Base-by-base conservation (phyloP, 53 echinoderm and acorn worm species). In the Astropecten irregularis region DNA sequence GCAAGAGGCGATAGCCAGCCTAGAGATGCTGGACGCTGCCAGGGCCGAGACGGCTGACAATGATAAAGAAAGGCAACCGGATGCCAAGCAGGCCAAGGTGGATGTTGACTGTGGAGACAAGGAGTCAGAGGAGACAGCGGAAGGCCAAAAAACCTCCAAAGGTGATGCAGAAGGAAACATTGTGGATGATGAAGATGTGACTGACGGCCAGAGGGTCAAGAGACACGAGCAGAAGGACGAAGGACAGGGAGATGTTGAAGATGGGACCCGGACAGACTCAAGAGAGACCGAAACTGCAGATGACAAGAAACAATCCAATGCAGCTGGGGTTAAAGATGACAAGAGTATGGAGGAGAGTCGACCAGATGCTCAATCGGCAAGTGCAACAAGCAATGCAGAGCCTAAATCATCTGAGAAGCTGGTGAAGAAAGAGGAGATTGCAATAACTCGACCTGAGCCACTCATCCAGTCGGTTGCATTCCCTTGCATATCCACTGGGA, bases 401-500 rank as follows among this genome's bases (percentile, higher is more conserved):
- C 4, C 27, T 15, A 59, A 58, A 42, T n/a, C n/a, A n/a, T 9
- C 27, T 1, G 26, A 60, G 42, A 26, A 57, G 15, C 13, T 0
- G 9, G 38, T 66, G 31, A 62, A 35, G 53, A 66, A 65, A 13
- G 37, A 69, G 18, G 64, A 71, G 5, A 73, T 85, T 26, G 71
- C 53, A 10, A 49, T 88, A 13, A 76, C 37, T 16, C 21, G 31
- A 14, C 65, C 76, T 25, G 92, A 95, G 42, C 95, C 95, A 7
- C 81, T 87, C 26, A 95, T 96, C 28, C 86, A 69, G 9, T 93
- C 93, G 13, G 53, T 96, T 73, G 96, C 96, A 48, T 91, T 91
- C 47, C 96, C 96, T 18, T 96, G 96, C 52, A 93, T 96, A 82
- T 96, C 96, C 22, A 96, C 96, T 11, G 96, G 96, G 18, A 73